Percentiles rank a stretch among this genome's conserved stretches.
These are phyloP conservation scores for Yponomeuta plumbellus DNA, from an alignment of 2,888 invertebrate genomes.

Conservation along the genomic window DNA sequence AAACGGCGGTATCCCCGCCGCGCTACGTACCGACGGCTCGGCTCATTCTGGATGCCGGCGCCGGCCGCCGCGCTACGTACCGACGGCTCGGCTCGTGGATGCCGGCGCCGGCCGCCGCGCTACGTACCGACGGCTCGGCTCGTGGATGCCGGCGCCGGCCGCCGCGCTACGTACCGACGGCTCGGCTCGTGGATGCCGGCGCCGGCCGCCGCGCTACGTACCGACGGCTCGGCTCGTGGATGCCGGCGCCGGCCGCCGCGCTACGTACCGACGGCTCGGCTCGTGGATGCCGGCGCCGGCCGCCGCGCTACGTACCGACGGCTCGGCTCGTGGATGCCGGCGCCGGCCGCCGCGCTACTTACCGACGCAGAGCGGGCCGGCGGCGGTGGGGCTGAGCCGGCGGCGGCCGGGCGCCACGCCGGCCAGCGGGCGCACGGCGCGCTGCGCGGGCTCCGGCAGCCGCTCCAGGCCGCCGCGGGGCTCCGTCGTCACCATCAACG, in stretches of 20 bases:
- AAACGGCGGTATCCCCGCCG: too few relatives aligned
- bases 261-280: too few relatives aligned
- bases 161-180: too few relatives aligned
- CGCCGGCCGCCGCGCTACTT: slow-evolving; percentile 41
- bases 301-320: background rate
- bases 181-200: too few relatives aligned
- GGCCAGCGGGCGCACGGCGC: slow-evolving; percentile 82
- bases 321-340: background rate
- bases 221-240: too few relatives aligned
- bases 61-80: too few relatives aligned
- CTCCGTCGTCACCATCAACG: slow-evolving; percentile 87
- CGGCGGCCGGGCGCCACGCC: slow-evolving; percentile 90
- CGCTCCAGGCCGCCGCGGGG: slow-evolving; percentile 86
- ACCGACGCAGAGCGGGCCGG: slow-evolving; percentile 86
- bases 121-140: slow-evolving; percentile 84
- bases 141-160: slow-evolving; percentile 68
- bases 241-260: too few relatives aligned
- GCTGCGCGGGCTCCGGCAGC: slow-evolving; percentile 81
- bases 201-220: too few relatives aligned
- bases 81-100: too few relatives aligned
- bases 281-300: background rate
- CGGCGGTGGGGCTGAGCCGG: slow-evolving; percentile 85
- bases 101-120: slow-evolving; percentile 82
- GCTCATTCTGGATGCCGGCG: too few relatives aligned
- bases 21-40: too few relatives aligned